Base-by-base conservation (phyloP, 2,888 invertebrate genomes). In the Glyphotaelius pellucidus region DNA sequence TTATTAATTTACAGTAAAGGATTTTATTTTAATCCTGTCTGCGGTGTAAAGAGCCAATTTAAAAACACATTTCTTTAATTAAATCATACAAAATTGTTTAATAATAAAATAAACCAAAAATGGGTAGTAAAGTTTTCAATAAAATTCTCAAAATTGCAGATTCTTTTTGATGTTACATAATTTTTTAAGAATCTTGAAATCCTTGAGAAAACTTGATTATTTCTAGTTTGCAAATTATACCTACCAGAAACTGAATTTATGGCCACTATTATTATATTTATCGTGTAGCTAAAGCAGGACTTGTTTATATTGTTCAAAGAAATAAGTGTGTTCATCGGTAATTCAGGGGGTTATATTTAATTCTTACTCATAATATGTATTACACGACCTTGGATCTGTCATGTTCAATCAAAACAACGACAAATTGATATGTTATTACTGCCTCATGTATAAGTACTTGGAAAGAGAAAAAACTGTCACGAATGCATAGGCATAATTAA, bases 341-440 rank as follows among this genome's bases (percentile, higher is more conserved):
- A 67, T 67, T 67, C 25, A 67, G n/a, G n/a, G 0, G 1, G 9
- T n/a, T 12, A 67, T 19, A 1, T 25, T 25, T n/a, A 7, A 67
- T 67, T 25, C 67, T 9, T 25, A n/a, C 67, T 67, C 25, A 67
- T 67, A 67, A 67, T 7, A 19, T 19, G 25, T 67, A 67, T 67
- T 67, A n/a, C 31, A 38, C 25, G 83, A 35, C 83, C 83, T 83
- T 83, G 83, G 32, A 83, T 83, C 83, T 83, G 83, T 32, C 32
- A 35, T 83, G 32, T 83, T 83, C 83, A 83, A 35, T 83, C 83
- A 83, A 38, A 83, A 35, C 83, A 32, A 67, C 67, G n/a, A 67
- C 25, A 25, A 67, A 67, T 67, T 67, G 67, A 67, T 67, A n/a
- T 9, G n/a, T 67, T 67, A 67, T 67, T 67, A 67, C 25, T 67